phyloP scores from a whole-genome alignment of 2,113 vertebrate species.

The Rhipidura dahli region DNA sequence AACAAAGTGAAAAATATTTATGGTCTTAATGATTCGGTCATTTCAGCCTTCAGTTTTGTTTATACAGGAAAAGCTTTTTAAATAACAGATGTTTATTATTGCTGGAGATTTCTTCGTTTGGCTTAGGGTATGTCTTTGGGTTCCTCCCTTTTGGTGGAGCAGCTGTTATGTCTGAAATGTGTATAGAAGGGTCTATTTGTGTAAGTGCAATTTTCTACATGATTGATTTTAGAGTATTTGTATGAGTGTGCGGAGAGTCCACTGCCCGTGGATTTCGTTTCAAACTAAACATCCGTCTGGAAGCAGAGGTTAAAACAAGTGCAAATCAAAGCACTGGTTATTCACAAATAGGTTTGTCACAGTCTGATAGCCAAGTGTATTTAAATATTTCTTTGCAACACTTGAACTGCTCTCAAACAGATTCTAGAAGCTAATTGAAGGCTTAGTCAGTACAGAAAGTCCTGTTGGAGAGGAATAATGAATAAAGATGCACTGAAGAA shows the following conservation, averaged over 20 bases:
- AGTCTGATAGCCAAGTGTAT: background rate
- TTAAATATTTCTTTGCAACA: background rate
- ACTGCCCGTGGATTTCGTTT: background rate
- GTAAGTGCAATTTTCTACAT: conserved; percentile 17
- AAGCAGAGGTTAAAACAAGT: conserved; percentile 33
- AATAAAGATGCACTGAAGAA: conserved; percentile 31
- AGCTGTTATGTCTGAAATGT: background rate
- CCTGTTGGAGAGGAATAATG: background rate
- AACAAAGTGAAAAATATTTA: conserved; percentile 26
- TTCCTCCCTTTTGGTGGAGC: background rate
- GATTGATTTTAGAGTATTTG: conserved; percentile 16
- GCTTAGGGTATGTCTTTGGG: background rate
- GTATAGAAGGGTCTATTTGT: background rate
- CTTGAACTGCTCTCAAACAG: background rate
- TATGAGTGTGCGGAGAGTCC: background rate
- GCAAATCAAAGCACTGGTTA: background rate
- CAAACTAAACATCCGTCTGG: conserved; percentile 35
- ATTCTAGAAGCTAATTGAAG: conserved; percentile 6
- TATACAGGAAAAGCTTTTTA: conserved; percentile 22
- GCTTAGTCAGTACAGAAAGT: background rate
- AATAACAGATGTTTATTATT: conserved; percentile 16
- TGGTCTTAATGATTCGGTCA: conserved; percentile 12
- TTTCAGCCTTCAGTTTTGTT: conserved; percentile 48
- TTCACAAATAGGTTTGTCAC: background rate
- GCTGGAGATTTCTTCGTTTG: background rate